Conservation (phyloP, 64 coral and sea anemone species). For the Montipora efflorescens region DNA sequence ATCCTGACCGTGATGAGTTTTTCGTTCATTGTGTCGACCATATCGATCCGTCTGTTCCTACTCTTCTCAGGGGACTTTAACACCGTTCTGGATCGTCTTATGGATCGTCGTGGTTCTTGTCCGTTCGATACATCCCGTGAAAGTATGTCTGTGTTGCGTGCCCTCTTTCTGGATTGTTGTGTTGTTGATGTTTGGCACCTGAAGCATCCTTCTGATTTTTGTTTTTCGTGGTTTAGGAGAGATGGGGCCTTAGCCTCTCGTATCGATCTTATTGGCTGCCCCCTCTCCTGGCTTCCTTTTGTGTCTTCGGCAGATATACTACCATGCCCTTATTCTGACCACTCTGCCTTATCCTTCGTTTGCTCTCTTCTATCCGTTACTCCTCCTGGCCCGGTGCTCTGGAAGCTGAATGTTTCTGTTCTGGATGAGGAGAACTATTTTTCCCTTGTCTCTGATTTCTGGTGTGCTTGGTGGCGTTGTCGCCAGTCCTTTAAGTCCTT, state of each 20-base stretch:
- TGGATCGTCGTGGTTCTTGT: background rate
- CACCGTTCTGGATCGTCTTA: background rate
- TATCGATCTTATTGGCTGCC: conserved; percentile 18
- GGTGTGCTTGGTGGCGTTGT: background rate
- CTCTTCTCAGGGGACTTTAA: background rate
- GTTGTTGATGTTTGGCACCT: conserved; percentile 6
- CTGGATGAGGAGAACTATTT: background rate
- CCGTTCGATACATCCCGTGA: background rate
- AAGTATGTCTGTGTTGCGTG: background rate
- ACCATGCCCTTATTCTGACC: conserved; percentile 41
- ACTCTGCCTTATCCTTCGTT: conserved; percentile 24
- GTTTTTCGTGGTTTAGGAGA: background rate
- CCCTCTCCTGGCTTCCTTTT: background rate
- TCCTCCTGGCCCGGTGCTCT: background rate
- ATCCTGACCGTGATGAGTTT: background rate
- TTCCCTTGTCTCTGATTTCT: background rate
- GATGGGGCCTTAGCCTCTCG: background rate
- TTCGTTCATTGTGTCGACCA: background rate
- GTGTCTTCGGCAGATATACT: background rate
- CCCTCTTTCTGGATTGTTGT: background rate
- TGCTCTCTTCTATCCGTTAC: background rate
- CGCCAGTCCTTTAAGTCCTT: too few species aligned
- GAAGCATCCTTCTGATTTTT: background rate
- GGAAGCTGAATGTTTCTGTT: conserved; percentile 25
- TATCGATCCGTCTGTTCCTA: background rate